Evolutionary conservation across 2,113 vertebrate genomes (phyloP).

Genomic region (Xiphias gladius): DNA sequence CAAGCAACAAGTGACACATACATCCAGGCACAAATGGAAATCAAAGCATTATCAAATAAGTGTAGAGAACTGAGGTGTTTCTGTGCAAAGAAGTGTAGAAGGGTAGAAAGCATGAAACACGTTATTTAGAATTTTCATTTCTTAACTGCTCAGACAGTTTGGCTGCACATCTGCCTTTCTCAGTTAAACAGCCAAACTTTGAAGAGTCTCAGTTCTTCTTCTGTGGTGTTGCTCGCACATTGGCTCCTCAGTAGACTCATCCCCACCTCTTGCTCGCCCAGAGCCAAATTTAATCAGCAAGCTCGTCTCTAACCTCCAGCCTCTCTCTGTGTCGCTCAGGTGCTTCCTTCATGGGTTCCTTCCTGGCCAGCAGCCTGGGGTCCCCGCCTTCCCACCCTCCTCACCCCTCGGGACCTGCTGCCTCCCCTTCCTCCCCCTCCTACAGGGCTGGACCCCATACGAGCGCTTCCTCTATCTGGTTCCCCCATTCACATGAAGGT

Average conservation of each 20-base stretch:
- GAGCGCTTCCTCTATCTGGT: slow-evolving; percentile 94
- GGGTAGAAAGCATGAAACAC: neutral
- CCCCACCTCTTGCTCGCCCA: neutral
- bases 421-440: slow-evolving; percentile 91
- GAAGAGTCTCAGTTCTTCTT: neutral
- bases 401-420: slow-evolving; percentile 87
- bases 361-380: slow-evolving; percentile 94
- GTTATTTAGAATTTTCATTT: neutral
- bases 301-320: slow-evolving; percentile 39
- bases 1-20: slow-evolving; percentile 10
- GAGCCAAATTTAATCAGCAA: neutral
- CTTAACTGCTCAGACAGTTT: slow-evolving; percentile 24
- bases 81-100: neutral
- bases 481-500: slow-evolving; percentile 98
- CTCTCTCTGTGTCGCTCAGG: slow-evolving; percentile 74
- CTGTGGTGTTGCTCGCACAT: slow-evolving; percentile 10
- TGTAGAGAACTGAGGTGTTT: neutral
- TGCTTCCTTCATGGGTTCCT: slow-evolving; percentile 97
- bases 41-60: neutral
- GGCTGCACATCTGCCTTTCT: neutral
- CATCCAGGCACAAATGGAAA: neutral
- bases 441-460: slow-evolving; percentile 92
- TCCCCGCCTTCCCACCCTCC: slow-evolving; percentile 86
- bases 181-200: neutral
- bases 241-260: neutral